Conservation (phyloP, 2,797 vertebrate genomes). For the Sebastes melanostomus region DNA sequence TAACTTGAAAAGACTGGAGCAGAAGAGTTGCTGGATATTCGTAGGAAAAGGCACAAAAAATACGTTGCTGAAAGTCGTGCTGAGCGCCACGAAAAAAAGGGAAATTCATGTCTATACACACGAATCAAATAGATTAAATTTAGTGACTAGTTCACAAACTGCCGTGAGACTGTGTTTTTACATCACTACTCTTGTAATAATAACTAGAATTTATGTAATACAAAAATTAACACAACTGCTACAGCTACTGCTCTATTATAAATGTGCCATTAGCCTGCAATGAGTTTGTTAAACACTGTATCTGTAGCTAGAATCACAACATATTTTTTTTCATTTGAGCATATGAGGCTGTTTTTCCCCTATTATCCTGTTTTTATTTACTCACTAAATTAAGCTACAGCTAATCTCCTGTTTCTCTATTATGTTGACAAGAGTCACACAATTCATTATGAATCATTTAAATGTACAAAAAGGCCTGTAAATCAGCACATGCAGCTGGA, state of each 20-base stretch:
- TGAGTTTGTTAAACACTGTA: background rate
- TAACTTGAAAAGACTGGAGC: background rate
- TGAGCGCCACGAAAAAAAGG: background rate
- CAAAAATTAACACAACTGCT: slow-evolving; percentile 6
- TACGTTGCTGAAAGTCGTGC: background rate
- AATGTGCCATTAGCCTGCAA: background rate
- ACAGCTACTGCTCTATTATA: background rate
- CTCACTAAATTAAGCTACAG: slow-evolving; percentile 56
- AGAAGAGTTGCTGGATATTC: background rate
- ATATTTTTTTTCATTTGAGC: slow-evolving; percentile 40
- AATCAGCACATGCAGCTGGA: slow-evolving; percentile 28
- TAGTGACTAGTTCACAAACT: background rate
- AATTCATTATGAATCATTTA: slow-evolving; percentile 62
- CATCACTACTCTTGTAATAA: background rate
- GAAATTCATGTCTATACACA: background rate
- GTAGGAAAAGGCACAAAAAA: background rate
- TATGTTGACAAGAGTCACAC: slow-evolving; percentile 52
- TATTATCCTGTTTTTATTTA: slow-evolving; percentile 47
- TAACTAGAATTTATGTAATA: too few relatives aligned
- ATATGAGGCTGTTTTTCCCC: slow-evolving; percentile 24
- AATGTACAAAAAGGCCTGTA: slow-evolving; percentile 41
- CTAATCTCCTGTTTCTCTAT: slow-evolving; percentile 60
- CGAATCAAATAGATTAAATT: background rate
- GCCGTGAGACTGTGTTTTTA: background rate
- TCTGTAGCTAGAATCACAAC: background rate